Evolutionary conservation across 92 coral and sea anemone species (phyloP), one percentile per base, ranked within the genome.

Genomic region (Galaxea fascicularis): DNA sequence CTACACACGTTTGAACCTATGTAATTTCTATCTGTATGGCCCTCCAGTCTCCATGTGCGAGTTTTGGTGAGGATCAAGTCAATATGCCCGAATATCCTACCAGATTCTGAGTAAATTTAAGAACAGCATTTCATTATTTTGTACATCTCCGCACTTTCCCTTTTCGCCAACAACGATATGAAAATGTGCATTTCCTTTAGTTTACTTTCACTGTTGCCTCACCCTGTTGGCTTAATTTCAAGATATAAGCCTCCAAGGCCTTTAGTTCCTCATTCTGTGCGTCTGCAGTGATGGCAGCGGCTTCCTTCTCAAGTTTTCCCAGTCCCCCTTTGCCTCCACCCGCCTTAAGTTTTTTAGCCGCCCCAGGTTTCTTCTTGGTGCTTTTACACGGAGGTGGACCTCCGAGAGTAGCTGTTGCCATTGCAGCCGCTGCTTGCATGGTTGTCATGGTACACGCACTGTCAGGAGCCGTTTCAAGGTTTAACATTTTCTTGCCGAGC

Each of bases 401-500:
- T 15, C 86, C 94, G 77, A 85, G 80, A 65, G 92, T 96, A 22
- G 91, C 90, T 7, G 90, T 91, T 83, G 95, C 98, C 81, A 91
- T 86, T 46, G 91, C 92, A 71, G 96, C 91, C 56, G 94, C 97
- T 41, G 91, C 92, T 54, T 92, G 92, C 84, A 86, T 83, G 60
- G 90, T 81, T 73, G 94, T 87, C 97, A 93, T 91, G 86, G 98
- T 78, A 51, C 93, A 90, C 6, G 93, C 88, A 56, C 94, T 90
- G 56, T 96, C 98, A 11, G 98, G 95, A 3, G 98, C 96, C 22
- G 99, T 88, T 54, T 94, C 99, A 17, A 93, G 85, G 88, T 88
- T 80, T 29, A 96, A 72, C 91, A 94, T 91, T 85, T 93, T 96
- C 77, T 92, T 93, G 20, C 99, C 98, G 21, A 87, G 91, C 76